Evolutionary conservation across 2,888 invertebrate genomes (phyloP).

Genomic region (Kuschelorhynchus macadamiae): DNA sequence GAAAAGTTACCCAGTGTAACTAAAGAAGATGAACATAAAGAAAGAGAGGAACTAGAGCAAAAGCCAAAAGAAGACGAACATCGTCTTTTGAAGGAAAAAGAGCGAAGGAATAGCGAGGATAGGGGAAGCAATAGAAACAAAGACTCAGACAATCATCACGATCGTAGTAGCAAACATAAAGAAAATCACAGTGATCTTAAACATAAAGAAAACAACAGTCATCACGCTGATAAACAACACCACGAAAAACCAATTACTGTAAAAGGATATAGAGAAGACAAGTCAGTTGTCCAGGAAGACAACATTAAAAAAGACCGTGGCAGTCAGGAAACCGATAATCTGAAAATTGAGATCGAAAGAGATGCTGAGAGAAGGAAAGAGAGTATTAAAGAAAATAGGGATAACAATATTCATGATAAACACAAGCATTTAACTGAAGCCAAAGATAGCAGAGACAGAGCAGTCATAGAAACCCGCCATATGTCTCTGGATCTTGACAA

Average conservation of each 20-base stretch:
- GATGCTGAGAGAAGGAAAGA: slow-evolving; percentile 69
- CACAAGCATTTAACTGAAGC: slow-evolving; percentile 61
- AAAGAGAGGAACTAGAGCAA: slow-evolving; percentile 53
- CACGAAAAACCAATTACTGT: slow-evolving; percentile 62
- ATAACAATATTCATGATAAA: slow-evolving; percentile 72
- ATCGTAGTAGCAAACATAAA: slow-evolving; percentile 70
- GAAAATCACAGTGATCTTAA: slow-evolving; percentile 69
- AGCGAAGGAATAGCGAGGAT: slow-evolving; percentile 61
- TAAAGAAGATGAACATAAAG: slow-evolving; percentile 61
- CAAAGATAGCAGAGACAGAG: slow-evolving; percentile 55
- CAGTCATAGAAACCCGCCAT: slow-evolving; percentile 67
- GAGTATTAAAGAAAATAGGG: slow-evolving; percentile 68
- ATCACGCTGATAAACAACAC: slow-evolving; percentile 51
- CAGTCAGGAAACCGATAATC: slow-evolving; percentile 57
- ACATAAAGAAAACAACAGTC: slow-evolving; percentile 63
- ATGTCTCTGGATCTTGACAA: slow-evolving; percentile 71
- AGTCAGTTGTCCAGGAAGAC: slow-evolving; percentile 51
- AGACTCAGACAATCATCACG: slow-evolving; percentile 64
- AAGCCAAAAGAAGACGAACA: slow-evolving; percentile 58
- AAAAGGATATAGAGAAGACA: slow-evolving; percentile 68
- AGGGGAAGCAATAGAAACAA: slow-evolving; percentile 57
- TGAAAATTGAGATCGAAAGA: slow-evolving; percentile 64
- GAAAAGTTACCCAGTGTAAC: slow-evolving; percentile 55
- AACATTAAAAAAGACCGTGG: slow-evolving; percentile 48
- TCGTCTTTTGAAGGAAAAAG: slow-evolving; percentile 57